A percentile compares a stretch with the other conserved stretches of the same genome.
Evolutionary conservation across 2,113 vertebrate genomes (phyloP).

Genomic region (Corvus cornix): DNA sequence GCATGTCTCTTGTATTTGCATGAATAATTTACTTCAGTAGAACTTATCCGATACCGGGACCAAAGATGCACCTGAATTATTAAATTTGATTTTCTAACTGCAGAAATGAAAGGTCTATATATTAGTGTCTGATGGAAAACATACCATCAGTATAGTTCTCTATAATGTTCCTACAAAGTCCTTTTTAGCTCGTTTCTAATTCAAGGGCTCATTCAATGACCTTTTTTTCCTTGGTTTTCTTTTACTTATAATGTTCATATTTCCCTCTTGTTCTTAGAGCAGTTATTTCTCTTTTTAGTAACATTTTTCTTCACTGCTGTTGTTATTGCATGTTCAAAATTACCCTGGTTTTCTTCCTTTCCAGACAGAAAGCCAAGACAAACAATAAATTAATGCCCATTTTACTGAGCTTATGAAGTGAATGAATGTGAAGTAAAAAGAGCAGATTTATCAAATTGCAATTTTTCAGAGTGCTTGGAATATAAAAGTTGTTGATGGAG

Average conservation of each 20-base stretch:
- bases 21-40: neutral
- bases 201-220: neutral
- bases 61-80: neutral
- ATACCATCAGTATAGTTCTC: neutral
- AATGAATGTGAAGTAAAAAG: neutral
- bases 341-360: neutral
- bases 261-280: neutral
- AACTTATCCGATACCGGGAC: neutral
- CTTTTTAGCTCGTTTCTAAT: neutral
- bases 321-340: neutral
- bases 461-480: neutral
- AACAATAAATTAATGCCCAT: neutral
- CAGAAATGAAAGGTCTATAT: neutral
- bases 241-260: neutral
- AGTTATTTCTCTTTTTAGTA: neutral
- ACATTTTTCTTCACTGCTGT: neutral
- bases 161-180: neutral
- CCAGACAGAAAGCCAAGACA: neutral
- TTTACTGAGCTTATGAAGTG: neutral
- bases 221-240: neutral
- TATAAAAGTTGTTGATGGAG: neutral
- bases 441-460: neutral
- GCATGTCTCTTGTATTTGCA: neutral
- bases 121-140: neutral
- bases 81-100: neutral